Conservation (phyloP, 2,113 vertebrate species). For the Phalacrocorax carbo region DNA sequence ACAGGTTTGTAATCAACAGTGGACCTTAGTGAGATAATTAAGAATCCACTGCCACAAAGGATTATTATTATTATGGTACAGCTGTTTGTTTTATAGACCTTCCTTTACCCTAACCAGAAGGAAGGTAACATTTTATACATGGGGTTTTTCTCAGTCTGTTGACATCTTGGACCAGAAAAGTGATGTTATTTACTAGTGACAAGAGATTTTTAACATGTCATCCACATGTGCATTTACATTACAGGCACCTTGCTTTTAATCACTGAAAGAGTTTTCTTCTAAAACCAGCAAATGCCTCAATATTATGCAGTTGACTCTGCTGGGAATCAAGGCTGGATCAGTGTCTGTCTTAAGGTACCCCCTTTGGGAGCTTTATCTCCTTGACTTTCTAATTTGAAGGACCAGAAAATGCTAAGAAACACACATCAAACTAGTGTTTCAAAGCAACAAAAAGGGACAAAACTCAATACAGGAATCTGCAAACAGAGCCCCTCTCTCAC, state of each 20-base stretch:
- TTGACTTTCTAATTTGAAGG: neutral
- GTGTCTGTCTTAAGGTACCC: neutral
- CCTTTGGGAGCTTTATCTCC: neutral
- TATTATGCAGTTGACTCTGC: neutral
- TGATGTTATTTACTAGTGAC: neutral
- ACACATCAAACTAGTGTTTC: neutral
- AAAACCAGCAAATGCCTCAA: neutral
- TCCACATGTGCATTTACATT: neutral
- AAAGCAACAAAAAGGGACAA: neutral
- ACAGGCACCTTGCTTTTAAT: neutral
- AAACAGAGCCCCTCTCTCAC: neutral
- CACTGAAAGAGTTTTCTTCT: neutral
- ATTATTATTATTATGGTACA: neutral
- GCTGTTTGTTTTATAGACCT: neutral
- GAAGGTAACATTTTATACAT: neutral
- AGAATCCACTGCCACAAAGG: neutral
- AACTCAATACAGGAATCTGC: neutral
- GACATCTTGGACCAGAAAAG: neutral
- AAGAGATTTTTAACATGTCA: neutral
- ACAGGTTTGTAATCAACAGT: neutral
- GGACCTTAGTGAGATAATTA: neutral
- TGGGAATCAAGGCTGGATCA: neutral
- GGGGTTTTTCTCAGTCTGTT: neutral
- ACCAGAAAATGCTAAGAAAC: neutral
- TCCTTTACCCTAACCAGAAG: neutral